phyloP scores from a whole-genome alignment of 2,797 vertebrate species.

The Graptemys geographica region DNA sequence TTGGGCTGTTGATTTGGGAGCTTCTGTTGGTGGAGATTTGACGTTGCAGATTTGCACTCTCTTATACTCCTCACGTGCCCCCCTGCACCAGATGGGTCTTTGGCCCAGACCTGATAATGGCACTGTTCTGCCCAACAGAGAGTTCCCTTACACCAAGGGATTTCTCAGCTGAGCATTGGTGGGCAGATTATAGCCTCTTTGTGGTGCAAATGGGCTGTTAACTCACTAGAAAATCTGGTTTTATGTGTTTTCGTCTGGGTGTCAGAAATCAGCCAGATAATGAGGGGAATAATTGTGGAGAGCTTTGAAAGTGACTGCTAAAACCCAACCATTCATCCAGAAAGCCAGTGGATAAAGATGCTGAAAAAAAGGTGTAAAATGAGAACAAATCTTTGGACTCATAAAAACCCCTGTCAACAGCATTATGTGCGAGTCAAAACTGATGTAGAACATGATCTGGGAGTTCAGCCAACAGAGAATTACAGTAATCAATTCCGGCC shows the following conservation, averaged over 20 bases:
- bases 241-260: not conserved
- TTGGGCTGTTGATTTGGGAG: not conserved
- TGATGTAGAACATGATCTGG: slow-evolving; percentile 6
- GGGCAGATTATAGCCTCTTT: not conserved
- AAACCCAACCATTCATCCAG: not conserved
- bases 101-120: not conserved
- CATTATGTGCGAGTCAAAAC: not conserved
- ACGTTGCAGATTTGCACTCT: not conserved
- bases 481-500: not conserved
- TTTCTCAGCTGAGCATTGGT: not conserved
- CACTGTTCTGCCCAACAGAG: not conserved
- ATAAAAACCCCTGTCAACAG: not conserved
- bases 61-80: not conserved
- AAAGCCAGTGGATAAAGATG: not conserved
- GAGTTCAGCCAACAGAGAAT: not conserved
- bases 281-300: not conserved
- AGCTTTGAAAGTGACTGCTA: not conserved
- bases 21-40: not conserved
- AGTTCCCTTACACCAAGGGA: not conserved
- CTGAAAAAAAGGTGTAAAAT: not conserved
- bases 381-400: not conserved
- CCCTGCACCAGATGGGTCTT: not conserved
- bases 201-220: not conserved
- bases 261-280: not conserved
- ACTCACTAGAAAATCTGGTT: not conserved